Percentiles rank a stretch among this genome's conserved stretches.
These are phyloP conservation scores for Mythimna loreyi DNA, from an alignment of 2,888 invertebrate species.

Conservation along the genomic window DNA sequence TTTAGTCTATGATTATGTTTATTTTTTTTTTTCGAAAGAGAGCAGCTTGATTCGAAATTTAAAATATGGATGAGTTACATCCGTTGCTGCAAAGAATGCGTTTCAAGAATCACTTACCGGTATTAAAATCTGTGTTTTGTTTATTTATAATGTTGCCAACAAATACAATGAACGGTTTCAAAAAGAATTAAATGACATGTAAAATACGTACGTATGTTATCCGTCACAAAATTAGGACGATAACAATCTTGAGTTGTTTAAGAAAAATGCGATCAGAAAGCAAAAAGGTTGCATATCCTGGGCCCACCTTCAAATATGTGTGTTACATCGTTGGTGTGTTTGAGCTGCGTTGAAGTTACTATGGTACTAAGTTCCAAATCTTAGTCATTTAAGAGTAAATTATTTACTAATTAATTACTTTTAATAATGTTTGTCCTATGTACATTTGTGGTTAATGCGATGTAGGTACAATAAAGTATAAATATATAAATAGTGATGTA, in stretches of 20 bases:
- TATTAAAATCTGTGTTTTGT: constrained; percentile 3
- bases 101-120: constrained; percentile 38
- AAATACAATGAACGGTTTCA: not conserved
- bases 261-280: not conserved
- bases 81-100: constrained; percentile 16
- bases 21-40: constrained; percentile 46
- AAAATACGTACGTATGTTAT: not conserved
- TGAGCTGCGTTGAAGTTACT: too few species aligned
- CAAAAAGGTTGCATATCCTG: too few species aligned
- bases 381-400: too few species aligned
- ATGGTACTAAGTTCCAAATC: too few species aligned
- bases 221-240: not conserved
- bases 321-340: too few species aligned
- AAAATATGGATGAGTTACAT: constrained; percentile 39
- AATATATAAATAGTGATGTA: too few species aligned
- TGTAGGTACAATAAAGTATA: too few species aligned
- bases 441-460: too few species aligned
- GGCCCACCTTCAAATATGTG: too few species aligned
- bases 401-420: too few species aligned
- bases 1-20: constrained; percentile 56
- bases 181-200: not conserved
- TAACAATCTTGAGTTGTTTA: not conserved
- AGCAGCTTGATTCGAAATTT: constrained; percentile 40
- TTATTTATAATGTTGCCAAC: constrained; percentile 24
- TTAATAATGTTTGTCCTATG: too few species aligned